Evolutionary conservation across 2,113 vertebrate genomes (phyloP).

Genomic region (Apodemus sylvaticus): DNA sequence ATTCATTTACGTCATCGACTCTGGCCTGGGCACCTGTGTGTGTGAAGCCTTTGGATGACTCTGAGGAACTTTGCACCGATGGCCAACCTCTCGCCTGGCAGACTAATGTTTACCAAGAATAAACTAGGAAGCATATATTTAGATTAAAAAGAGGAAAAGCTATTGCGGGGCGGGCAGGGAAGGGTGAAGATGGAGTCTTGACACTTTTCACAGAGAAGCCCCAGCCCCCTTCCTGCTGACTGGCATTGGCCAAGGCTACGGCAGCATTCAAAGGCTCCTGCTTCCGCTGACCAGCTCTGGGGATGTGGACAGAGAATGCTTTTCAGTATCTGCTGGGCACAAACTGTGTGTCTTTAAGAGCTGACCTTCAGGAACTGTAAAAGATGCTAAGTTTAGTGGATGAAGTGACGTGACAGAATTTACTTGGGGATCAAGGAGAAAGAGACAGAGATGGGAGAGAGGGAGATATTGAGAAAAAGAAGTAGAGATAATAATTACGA

Average conservation of each 20-base stretch:
- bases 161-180: conserved; percentile 19
- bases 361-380: neutral
- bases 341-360: neutral
- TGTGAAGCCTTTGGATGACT: neutral
- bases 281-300: neutral
- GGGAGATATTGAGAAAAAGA: neutral
- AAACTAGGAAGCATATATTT: conserved; percentile 59
- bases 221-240: neutral
- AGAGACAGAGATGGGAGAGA: neutral
- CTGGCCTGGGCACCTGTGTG: neutral
- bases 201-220: neutral
- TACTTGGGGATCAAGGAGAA: no score
- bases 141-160: conserved; percentile 48
- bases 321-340: neutral
- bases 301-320: neutral
- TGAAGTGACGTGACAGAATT: neutral
- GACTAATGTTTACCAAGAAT: conserved; percentile 47
- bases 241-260: fast-evolving
- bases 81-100: conserved; percentile 22
- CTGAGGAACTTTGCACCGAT: conserved; percentile 7
- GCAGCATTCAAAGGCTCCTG: neutral
- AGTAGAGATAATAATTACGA: neutral
- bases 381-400: neutral
- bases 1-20: conserved; percentile 40
- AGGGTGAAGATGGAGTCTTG: neutral